A percentile compares a stretch with the other conserved stretches of the same genome.
Conservation (phyloP, 2,888 invertebrate species). For the Tetragonisca angustula region DNA sequence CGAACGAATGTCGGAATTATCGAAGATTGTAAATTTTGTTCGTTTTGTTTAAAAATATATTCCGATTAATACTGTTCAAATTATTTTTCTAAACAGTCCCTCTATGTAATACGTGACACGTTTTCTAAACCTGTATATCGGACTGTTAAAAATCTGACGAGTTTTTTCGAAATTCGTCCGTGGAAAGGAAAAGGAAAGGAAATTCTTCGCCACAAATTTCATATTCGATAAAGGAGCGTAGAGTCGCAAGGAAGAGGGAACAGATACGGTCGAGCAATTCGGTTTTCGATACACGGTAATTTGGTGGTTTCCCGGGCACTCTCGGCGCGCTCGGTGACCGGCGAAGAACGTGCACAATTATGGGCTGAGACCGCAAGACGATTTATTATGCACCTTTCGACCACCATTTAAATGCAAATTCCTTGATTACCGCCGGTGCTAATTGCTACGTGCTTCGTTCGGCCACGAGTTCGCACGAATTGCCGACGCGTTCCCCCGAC, state of each 20-base stretch:
- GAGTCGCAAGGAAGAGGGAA: not conserved
- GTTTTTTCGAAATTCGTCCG: too few relatives aligned
- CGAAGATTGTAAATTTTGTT: too few relatives aligned
- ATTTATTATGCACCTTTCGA: slow-evolving; percentile 81
- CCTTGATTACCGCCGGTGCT: slow-evolving; percentile 79
- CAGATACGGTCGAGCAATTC: slow-evolving; percentile 2
- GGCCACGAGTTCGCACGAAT: slow-evolving; percentile 52
- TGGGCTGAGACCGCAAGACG: slow-evolving; percentile 63
- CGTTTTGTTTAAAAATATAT: too few relatives aligned
- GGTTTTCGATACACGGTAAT: slow-evolving; percentile 28
- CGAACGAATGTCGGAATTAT: too few relatives aligned
- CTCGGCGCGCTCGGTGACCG: slow-evolving; percentile 23
- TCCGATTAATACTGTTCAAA: too few relatives aligned
- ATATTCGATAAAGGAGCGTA: not conserved
- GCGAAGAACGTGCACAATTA: slow-evolving; percentile 65
- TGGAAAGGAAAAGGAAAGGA: too few relatives aligned
- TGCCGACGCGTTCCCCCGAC: slow-evolving; percentile 53
- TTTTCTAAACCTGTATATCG: too few relatives aligned
- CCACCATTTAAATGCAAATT: slow-evolving; percentile 82
- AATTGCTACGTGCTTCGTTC: slow-evolving; percentile 78
- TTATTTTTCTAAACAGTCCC: too few relatives aligned
- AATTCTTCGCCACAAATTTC: not conserved
- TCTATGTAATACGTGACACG: too few relatives aligned
- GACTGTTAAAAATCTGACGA: too few relatives aligned
- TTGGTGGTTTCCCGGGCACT: slow-evolving; percentile 33